These are phyloP conservation scores for Falco biarmicus DNA, from an alignment of 2,797 vertebrate species.

Conservation along the genomic window DNA sequence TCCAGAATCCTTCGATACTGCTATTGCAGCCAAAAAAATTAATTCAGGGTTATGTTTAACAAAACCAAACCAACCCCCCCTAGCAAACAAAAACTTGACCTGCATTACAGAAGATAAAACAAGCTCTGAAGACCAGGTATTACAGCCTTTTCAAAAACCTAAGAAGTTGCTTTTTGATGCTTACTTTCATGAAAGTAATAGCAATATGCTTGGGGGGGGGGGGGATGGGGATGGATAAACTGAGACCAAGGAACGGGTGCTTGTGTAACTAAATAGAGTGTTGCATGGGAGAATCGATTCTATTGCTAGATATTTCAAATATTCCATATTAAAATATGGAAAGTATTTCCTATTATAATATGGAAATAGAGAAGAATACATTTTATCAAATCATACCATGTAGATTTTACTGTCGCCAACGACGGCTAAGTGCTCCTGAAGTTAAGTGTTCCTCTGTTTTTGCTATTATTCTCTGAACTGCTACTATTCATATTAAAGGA, in stretches of 20 bases:
- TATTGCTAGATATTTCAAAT: neutral
- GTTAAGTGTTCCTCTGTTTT: neutral
- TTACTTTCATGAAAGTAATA: neutral
- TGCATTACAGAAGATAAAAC: neutral
- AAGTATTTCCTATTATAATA: neutral
- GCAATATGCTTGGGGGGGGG: accelerated
- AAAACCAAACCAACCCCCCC: neutral
- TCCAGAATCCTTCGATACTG: neutral
- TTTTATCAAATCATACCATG: neutral
- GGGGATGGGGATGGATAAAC: neutral
- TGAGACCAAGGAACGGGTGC: accelerated
- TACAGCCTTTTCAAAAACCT: neutral
- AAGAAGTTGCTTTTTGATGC: neutral
- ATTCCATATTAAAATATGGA: neutral
- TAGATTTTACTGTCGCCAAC: neutral
- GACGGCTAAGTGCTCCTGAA: neutral
- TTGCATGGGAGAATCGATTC: neutral
- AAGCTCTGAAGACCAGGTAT: neutral
- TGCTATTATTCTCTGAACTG: neutral
- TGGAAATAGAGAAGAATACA: neutral
- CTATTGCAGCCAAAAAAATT: neutral
- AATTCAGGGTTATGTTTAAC: neutral
- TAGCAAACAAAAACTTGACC: neutral
- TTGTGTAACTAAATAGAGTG: neutral
- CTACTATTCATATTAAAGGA: neutral